Percentiles rank a stretch among this genome's conserved stretches.
These are phyloP conservation scores for Lacerta viridis DNA, from an alignment of 2,797 vertebrate genomes.

Conservation along the genomic window DNA sequence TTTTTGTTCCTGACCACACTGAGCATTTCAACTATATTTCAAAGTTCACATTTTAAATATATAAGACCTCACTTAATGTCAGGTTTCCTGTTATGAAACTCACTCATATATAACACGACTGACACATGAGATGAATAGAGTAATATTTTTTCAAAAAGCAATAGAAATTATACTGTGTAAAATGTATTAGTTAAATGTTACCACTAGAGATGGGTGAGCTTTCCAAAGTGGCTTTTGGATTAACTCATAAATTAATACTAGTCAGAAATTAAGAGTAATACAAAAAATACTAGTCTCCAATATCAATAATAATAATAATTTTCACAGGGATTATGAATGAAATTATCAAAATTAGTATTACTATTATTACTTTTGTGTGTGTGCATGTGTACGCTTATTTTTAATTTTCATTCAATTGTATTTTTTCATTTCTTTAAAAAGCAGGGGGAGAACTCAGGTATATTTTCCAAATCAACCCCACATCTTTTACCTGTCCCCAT, in stretches of 20 bases:
- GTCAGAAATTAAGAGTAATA: too few relatives aligned
- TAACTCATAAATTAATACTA: background rate
- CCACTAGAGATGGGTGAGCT: background rate
- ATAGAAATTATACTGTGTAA: background rate
- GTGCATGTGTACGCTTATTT: too few relatives aligned
- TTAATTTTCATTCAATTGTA: too few relatives aligned
- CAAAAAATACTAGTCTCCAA: too few relatives aligned
- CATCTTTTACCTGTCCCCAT: background rate
- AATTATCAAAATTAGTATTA: too few relatives aligned
- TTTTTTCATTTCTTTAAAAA: too few relatives aligned
- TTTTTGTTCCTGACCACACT: constrained; percentile 60
- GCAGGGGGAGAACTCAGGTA: background rate
- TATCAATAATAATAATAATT: too few relatives aligned
- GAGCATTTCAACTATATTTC: constrained; percentile 48
- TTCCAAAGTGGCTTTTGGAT: background rate
- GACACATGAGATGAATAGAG: constrained; percentile 40
- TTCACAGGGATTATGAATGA: too few relatives aligned
- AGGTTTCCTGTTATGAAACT: constrained; percentile 53
- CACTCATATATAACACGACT: constrained; percentile 35
- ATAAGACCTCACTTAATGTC: constrained; percentile 66
- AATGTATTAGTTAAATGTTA: background rate
- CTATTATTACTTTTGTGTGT: too few relatives aligned
- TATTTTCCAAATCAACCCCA: background rate
- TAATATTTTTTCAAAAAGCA: constrained; percentile 37
- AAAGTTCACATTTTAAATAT: constrained; percentile 64